Evolutionary conservation across 2,888 invertebrate species (phyloP).

Genomic region (Abscondita cerata): DNA sequence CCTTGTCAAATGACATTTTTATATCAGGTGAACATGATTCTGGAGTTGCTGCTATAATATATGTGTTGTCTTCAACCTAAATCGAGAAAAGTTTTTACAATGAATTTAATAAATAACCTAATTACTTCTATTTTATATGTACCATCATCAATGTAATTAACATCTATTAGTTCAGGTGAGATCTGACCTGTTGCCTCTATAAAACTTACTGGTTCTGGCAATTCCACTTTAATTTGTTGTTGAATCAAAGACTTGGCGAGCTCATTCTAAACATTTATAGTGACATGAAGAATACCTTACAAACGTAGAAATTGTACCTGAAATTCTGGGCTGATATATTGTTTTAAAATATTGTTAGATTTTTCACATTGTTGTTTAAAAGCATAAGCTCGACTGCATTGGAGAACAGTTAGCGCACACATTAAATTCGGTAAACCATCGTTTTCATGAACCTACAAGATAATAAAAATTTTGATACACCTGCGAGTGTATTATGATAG

Average conservation of each 20-base stretch:
- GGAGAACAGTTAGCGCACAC: slow-evolving; percentile 62
- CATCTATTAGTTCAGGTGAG: slow-evolving; percentile 48
- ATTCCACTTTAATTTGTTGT: slow-evolving; percentile 48
- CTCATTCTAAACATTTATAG: slow-evolving; percentile 48
- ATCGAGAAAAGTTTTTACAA: too few species aligned
- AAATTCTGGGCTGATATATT: slow-evolving; percentile 57
- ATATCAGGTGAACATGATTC: slow-evolving; percentile 26
- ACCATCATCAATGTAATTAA: slow-evolving; percentile 41
- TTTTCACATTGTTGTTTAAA: slow-evolving; percentile 62
- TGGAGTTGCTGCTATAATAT: slow-evolving; percentile 1
- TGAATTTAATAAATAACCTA: not conserved
- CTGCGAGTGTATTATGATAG: too few species aligned
- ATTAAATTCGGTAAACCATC: slow-evolving; percentile 61
- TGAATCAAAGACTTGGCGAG: slow-evolving; percentile 42
- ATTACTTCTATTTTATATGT: slow-evolving; percentile 37
- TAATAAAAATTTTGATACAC: too few species aligned
- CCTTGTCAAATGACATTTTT: slow-evolving; percentile 24
- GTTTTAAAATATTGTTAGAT: slow-evolving; percentile 57
- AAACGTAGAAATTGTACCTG: too few species aligned
- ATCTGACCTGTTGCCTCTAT: slow-evolving; percentile 48
- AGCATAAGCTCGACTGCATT: slow-evolving; percentile 61
- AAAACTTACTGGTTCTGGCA: slow-evolving; percentile 54
- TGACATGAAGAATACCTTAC: too few species aligned
- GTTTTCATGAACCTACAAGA: slow-evolving; percentile 58
- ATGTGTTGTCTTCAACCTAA: too few species aligned